Base-by-base conservation (phyloP, 2,888 invertebrate species). In the Microchrysa polita region DNA sequence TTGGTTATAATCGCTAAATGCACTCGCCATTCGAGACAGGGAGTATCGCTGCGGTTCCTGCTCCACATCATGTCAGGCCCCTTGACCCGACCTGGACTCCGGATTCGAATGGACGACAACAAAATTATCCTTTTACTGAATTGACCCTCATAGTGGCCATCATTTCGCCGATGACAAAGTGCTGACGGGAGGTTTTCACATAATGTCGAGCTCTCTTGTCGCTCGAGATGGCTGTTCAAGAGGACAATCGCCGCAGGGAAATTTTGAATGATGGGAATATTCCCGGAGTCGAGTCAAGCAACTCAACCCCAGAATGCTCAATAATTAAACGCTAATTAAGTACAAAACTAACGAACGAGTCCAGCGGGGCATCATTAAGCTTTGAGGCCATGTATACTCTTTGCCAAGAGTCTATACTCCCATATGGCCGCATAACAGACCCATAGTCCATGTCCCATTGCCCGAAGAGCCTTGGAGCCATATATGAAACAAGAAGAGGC, bases 261-360 rank as follows among this genome's bases (percentile, higher is more conserved):
- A 12, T 48, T 48, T n/a, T 48, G 48, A 48, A 48, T 48, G 48
- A n/a, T 48, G 48, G 14, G 27, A 34, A 34, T 34, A 34, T 34
- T 34, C 27, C n/a, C n/a, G n/a, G 27, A 34, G 27, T 7, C 27
- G 27, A 34, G 27, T 34, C 27, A 48, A 48, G 48, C 48, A 48
- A 4, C 16, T 10, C 48, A 48, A 18, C 40, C 65, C 44, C 34
- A 42, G 22, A 69, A 40, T 14, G 40, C 20, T 55, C 69, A 55
- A 34, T 63, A 63, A 63, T 69, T 57, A 69, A 69, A 40, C 69
- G 20, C 57, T 69, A 69, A 69, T 69, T 69, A 69, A 57, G 55
- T 55, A 14, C 69, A 69, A 65, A 65, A 48, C 65, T 65, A 65
- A 40, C 55, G 22, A 55, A 40, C 40, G 23, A 69, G 55, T 55